Conservation (phyloP, 2,113 vertebrate species). For the Mesoclemmys tuberculata region DNA sequence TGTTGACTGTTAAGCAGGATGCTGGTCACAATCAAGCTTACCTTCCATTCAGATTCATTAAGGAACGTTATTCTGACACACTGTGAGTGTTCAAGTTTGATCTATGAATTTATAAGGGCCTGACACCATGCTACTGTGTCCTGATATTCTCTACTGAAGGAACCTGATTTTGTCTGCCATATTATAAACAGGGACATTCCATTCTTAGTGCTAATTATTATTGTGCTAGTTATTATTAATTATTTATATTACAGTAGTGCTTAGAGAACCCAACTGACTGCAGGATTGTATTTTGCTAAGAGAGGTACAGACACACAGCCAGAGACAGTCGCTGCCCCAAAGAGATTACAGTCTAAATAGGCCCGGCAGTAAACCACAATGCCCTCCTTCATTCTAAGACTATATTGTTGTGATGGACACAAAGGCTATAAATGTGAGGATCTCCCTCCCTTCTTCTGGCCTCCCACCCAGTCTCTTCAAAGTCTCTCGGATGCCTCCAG, state of each 20-base stretch:
- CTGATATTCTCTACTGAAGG: neutral
- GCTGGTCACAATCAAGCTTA: neutral
- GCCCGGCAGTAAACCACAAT: neutral
- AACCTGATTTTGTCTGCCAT: neutral
- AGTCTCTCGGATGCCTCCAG: neutral
- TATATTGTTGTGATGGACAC: neutral
- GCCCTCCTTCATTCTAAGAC: neutral
- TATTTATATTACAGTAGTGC: neutral
- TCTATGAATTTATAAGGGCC: neutral
- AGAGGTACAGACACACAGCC: neutral
- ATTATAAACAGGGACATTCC: neutral
- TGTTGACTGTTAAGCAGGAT: neutral
- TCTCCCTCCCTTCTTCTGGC: neutral
- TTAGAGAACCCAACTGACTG: neutral
- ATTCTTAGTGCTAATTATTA: neutral
- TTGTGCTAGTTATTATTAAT: neutral
- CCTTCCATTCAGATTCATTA: neutral
- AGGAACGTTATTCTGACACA: neutral
- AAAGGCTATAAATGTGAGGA: neutral
- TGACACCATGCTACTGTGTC: neutral
- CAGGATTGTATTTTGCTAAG: fast-evolving
- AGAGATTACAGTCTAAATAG: fast-evolving
- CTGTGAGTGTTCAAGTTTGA: neutral
- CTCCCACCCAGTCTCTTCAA: neutral
- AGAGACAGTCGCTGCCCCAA: neutral